Percentiles rank a stretch among this genome's conserved stretches.
Conservation (phyloP, 2,113 vertebrate genomes). For the Oncorhynchus keta region DNA sequence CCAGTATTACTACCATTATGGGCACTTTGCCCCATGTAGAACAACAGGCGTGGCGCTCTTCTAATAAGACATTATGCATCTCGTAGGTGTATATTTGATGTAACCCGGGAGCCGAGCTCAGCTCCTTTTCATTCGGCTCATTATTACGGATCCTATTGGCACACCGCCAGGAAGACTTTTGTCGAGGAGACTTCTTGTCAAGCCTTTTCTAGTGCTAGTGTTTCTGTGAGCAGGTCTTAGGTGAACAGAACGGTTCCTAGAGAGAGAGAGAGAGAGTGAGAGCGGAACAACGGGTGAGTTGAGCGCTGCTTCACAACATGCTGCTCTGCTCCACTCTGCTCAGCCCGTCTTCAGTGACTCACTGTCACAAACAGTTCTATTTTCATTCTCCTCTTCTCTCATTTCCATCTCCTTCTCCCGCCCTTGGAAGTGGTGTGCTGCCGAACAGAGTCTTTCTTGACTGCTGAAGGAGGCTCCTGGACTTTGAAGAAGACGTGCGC, state of each 20-base stretch:
- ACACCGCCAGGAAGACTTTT: slow-evolving; percentile 6
- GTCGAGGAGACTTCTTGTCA: slow-evolving; percentile 15
- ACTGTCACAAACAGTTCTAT: slow-evolving; percentile 36
- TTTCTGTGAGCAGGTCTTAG: slow-evolving; percentile 26
- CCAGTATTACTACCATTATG: not conserved
- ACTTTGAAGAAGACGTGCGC: slow-evolving; percentile 51
- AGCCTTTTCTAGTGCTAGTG: slow-evolving; percentile 16
- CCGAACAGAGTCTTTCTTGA: not conserved
- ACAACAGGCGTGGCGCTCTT: not conserved
- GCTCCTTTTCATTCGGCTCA: too few species aligned
- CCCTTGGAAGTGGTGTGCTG: slow-evolving; percentile 23
- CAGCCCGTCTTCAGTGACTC: slow-evolving; percentile 30
- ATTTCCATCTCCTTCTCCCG: slow-evolving; percentile 24
- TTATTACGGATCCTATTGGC: not conserved
- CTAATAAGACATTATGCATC: not conserved
- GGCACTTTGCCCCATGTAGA: not conserved
- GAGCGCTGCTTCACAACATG: slow-evolving; percentile 18
- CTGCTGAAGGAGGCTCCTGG: not conserved
- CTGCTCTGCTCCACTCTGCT: not conserved
- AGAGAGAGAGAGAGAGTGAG: not conserved
- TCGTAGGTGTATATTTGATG: not conserved
- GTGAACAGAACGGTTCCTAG: slow-evolving; percentile 12
- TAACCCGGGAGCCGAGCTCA: too few species aligned
- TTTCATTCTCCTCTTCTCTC: slow-evolving; percentile 29
- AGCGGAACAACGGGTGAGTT: slow-evolving; percentile 25